Conservation (phyloP, 1,140 invertebrate species). For the Doryteuthis pealeii region DNA sequence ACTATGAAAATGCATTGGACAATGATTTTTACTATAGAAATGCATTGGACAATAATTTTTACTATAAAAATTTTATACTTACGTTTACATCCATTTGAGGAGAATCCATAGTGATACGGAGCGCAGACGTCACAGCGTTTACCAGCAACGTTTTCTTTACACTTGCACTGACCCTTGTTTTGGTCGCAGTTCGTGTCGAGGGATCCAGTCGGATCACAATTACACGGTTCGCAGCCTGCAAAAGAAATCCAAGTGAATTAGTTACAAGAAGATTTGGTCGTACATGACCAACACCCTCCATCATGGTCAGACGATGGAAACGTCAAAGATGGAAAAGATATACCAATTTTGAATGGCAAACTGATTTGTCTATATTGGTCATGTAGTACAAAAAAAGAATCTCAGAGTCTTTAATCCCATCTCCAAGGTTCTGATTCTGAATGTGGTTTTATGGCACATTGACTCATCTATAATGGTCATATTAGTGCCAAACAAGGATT, state of each 20-base stretch:
- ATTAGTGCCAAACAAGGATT: no score
- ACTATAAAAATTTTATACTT: slow-evolving; percentile 57
- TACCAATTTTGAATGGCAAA: neutral
- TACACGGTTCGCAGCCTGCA: slow-evolving; percentile 57
- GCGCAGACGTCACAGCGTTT: slow-evolving; percentile 77
- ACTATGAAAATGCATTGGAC: no score
- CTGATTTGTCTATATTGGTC: no score
- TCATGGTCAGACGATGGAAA: neutral
- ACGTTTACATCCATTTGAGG: slow-evolving; percentile 79
- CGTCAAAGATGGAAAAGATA: neutral
- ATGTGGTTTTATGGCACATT: no score
- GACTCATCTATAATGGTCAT: no score
- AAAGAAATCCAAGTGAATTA: neutral
- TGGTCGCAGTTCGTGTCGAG: slow-evolving; percentile 52
- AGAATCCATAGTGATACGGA: slow-evolving; percentile 81
- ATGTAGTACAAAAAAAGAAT: no score
- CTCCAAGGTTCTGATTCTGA: no score
- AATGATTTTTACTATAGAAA: no score
- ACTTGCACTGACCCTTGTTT: slow-evolving; percentile 77
- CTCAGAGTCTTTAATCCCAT: no score
- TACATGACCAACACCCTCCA: no score
- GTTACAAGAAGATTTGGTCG: neutral
- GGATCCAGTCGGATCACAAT: slow-evolving; percentile 56
- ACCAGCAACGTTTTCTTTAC: slow-evolving; percentile 83
- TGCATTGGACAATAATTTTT: no score